phyloP scores from a whole-genome alignment of 2,797 vertebrate genomes.

The Leptodactylus fallax region DNA sequence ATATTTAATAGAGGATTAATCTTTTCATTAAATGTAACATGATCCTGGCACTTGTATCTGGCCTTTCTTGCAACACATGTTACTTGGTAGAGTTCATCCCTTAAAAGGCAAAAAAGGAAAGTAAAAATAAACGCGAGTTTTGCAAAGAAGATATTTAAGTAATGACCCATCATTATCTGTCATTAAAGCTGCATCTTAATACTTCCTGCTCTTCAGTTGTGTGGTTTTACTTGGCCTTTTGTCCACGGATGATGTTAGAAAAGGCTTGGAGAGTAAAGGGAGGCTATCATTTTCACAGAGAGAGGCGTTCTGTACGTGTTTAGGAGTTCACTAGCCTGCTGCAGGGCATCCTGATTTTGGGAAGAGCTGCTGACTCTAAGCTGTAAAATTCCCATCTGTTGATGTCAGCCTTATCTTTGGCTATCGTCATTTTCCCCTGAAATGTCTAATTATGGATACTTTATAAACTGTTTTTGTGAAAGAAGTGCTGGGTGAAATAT shows the following conservation, averaged over 20 bases:
- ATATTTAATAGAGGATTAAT: slow-evolving; percentile 4
- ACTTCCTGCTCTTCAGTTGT: slow-evolving; percentile 55
- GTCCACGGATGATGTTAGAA: slow-evolving; percentile 43
- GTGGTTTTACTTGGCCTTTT: slow-evolving; percentile 41
- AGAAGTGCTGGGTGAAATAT: slow-evolving; percentile 38
- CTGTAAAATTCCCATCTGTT: slow-evolving; percentile 37
- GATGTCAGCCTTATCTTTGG: slow-evolving; percentile 48
- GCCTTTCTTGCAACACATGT: slow-evolving; percentile 58
- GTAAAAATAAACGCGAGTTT: slow-evolving; percentile 59
- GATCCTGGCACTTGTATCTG: slow-evolving; percentile 48
- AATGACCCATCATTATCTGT: slow-evolving; percentile 63
- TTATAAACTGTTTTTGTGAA: slow-evolving; percentile 43
- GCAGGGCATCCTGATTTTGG: slow-evolving; percentile 9
- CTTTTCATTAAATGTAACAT: slow-evolving; percentile 46
- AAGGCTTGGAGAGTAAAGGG: slow-evolving; percentile 30
- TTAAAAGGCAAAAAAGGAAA: slow-evolving; percentile 61
- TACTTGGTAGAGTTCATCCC: slow-evolving; percentile 56
- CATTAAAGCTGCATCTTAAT: slow-evolving; percentile 59
- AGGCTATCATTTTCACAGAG: slow-evolving; percentile 1
- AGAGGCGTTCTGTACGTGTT: neutral
- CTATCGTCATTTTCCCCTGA: slow-evolving; percentile 39
- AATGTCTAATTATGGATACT: slow-evolving; percentile 44
- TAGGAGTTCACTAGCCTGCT: slow-evolving; percentile 46
- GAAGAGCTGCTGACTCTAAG: slow-evolving; percentile 29
- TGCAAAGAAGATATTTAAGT: slow-evolving; percentile 62